Evolutionary conservation across 2,888 invertebrate genomes (phyloP).

Genomic region (Oxyscelio sp.): DNA sequence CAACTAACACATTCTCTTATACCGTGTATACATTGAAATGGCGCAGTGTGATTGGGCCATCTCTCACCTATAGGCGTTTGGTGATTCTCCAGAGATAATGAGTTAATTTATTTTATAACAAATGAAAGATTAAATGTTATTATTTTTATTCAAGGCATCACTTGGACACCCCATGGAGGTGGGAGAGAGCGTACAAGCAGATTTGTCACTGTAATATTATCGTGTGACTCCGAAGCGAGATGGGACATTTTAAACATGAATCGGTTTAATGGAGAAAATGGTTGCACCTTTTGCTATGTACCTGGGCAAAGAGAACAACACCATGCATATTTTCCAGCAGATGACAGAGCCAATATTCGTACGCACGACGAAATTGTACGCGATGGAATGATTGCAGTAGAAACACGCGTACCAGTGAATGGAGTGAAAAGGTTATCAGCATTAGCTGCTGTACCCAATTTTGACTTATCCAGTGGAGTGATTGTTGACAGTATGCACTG

Average conservation of each 20-base stretch:
- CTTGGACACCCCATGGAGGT: constrained; percentile 16
- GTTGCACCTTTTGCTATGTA: constrained; percentile 62
- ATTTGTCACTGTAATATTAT: not conserved
- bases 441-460: constrained; percentile 21
- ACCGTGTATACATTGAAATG: no score
- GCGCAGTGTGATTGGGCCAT: no score
- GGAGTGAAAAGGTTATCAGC: constrained; percentile 44
- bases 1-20: no score
- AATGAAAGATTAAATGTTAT: no score
- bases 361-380: not conserved
- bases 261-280: constrained; percentile 60
- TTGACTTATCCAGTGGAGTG: constrained; percentile 39
- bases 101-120: no score
- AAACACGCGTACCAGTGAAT: no score
- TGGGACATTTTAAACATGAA: constrained; percentile 22
- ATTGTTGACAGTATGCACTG: constrained; percentile 33
- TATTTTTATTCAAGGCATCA: no score
- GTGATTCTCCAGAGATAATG: no score
- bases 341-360: no score
- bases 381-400: no score
- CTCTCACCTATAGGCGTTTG: no score
- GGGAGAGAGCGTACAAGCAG: not conserved
- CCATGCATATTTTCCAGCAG: constrained; percentile 16
- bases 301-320: constrained; percentile 11
- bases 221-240: constrained; percentile 51